A percentile compares a stretch with the other conserved stretches of the same genome.
These are phyloP conservation scores for Zaprionus lineosus DNA, from an alignment of 2,888 invertebrate species.

Conservation along the genomic window DNA sequence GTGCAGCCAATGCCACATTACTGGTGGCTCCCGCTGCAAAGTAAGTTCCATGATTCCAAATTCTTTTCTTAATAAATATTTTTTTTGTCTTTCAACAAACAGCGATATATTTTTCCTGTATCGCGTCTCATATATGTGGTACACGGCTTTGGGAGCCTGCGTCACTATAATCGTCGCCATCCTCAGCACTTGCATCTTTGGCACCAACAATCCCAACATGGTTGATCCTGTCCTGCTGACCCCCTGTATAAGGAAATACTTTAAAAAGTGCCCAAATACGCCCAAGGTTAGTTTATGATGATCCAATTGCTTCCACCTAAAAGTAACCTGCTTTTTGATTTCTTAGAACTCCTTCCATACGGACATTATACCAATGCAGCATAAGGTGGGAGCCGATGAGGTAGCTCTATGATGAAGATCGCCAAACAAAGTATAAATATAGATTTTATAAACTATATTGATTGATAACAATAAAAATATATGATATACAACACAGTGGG, in stretches of 20 bases:
- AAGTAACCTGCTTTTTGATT: too few species aligned
- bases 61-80: too few species aligned
- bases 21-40: slow-evolving; percentile 43
- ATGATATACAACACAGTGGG: slow-evolving; percentile 58
- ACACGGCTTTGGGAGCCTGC: slow-evolving; percentile 86
- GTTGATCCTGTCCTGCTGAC: slow-evolving; percentile 86
- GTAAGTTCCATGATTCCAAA: too few species aligned
- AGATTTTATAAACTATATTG: slow-evolving; percentile 38
- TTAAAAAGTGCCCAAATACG: too few species aligned
- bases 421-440: too few species aligned
- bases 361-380: slow-evolving; percentile 73
- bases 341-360: slow-evolving; percentile 61
- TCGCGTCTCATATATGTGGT: slow-evolving; percentile 92
- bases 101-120: slow-evolving; percentile 84
- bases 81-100: too few species aligned
- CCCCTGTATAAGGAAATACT: slow-evolving; percentile 83
- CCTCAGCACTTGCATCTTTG: slow-evolving; percentile 75
- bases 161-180: slow-evolving; percentile 84
- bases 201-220: slow-evolving; percentile 84
- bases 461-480: slow-evolving; percentile 51
- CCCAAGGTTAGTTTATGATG: too few species aligned
- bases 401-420: slow-evolving; percentile 68
- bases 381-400: slow-evolving; percentile 65
- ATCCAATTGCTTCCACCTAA: neutral
- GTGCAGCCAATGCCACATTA: slow-evolving; percentile 52